A percentile compares a stretch with the other conserved stretches of the same genome.
These are phyloP conservation scores for Plusia festucae DNA, from an alignment of 2,888 invertebrate species.

Conservation along the genomic window DNA sequence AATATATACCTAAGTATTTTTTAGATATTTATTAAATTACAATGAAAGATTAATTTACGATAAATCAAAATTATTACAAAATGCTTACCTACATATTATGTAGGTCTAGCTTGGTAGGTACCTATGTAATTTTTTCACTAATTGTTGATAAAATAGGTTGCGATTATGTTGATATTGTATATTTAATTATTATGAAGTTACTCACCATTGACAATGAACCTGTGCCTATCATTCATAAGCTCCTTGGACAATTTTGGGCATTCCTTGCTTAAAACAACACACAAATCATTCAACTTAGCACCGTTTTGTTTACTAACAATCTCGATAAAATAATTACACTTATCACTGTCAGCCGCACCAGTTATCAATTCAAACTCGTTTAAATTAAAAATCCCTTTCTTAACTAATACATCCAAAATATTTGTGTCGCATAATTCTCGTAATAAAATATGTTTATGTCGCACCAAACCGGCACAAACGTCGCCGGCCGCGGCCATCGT, in stretches of 20 bases:
- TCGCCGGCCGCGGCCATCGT: slow-evolving; percentile 87
- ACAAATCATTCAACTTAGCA: slow-evolving; percentile 90
- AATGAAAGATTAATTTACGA: too few species aligned
- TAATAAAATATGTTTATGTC: slow-evolving; percentile 90
- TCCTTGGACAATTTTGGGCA: slow-evolving; percentile 91
- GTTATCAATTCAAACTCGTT: slow-evolving; percentile 89
- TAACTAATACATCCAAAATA: slow-evolving; percentile 90
- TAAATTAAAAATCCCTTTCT: slow-evolving; percentile 90
- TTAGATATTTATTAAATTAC: too few species aligned
- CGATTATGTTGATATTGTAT: too few species aligned
- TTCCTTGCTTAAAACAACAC: slow-evolving; percentile 90
- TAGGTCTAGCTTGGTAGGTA: too few species aligned
- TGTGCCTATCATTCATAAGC: slow-evolving; percentile 89
- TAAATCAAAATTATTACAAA: too few species aligned
- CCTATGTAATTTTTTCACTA: too few species aligned
- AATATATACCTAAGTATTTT: too few species aligned
- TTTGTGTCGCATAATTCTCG: slow-evolving; percentile 91
- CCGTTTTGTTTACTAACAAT: slow-evolving; percentile 90
- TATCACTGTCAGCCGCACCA: slow-evolving; percentile 83
- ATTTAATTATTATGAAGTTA: slow-evolving; percentile 7
- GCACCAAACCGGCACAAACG: slow-evolving; percentile 90
- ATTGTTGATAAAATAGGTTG: too few species aligned
- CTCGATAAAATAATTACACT: slow-evolving; percentile 90
- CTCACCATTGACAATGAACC: slow-evolving; percentile 84
- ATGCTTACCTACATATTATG: too few species aligned